phyloP scores from a whole-genome alignment of 2,113 vertebrate genomes.

The Cottus gobio region DNA sequence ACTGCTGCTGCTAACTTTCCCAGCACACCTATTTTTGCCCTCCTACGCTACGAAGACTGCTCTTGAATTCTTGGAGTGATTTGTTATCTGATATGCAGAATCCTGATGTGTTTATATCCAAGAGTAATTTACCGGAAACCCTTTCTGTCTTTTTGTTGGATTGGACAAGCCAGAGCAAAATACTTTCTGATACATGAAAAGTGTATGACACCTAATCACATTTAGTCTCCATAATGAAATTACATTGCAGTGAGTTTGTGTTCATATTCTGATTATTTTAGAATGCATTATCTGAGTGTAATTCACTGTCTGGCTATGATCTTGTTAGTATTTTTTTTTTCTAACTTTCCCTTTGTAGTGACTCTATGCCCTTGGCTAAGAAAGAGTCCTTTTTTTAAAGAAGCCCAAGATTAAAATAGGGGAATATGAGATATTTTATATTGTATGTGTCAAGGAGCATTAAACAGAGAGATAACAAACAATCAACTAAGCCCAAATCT shows the following conservation, averaged over 20 bases:
- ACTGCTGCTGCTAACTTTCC: slow-evolving; percentile 65
- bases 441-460: slow-evolving; percentile 68
- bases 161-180: slow-evolving; percentile 71
- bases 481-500: slow-evolving; percentile 56
- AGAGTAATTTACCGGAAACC: slow-evolving; percentile 77
- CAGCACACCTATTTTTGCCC: slow-evolving; percentile 74
- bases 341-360: slow-evolving; percentile 53
- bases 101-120: slow-evolving; percentile 79
- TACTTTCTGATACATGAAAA: slow-evolving; percentile 75
- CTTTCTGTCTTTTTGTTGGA: slow-evolving; percentile 74
- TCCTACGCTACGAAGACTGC: slow-evolving; percentile 69
- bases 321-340: slow-evolving; percentile 65
- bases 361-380: slow-evolving; percentile 71
- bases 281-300: slow-evolving; percentile 79
- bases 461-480: slow-evolving; percentile 56
- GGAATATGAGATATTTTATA: slow-evolving; percentile 69
- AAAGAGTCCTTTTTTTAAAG: slow-evolving; percentile 56
- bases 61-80: slow-evolving; percentile 71
- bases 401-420: slow-evolving; percentile 70
- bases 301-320: slow-evolving; percentile 78
- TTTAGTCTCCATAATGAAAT: slow-evolving; percentile 80
- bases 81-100: slow-evolving; percentile 74
- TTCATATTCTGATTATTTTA: slow-evolving; percentile 83
- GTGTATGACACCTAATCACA: slow-evolving; percentile 77
- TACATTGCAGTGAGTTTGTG: slow-evolving; percentile 75